Conservation (phyloP, 2,888 invertebrate species). For the Habroteleia sp. region DNA sequence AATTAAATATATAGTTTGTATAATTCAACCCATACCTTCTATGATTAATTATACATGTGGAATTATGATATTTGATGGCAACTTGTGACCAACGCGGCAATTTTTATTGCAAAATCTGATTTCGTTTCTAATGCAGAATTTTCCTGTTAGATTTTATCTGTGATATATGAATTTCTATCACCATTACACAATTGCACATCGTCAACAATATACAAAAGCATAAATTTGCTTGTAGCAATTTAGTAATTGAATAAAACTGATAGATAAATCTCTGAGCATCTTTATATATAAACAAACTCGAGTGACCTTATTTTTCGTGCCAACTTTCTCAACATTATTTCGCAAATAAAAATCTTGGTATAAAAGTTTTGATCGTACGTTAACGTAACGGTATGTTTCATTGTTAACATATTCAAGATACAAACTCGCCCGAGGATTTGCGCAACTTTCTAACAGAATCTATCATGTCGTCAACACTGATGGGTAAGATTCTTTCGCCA, state of each 20-base stretch:
- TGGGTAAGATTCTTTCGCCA: slow-evolving; percentile 61
- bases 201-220: neutral
- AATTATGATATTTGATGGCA: too few relatives aligned
- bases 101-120: too few relatives aligned
- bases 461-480: slow-evolving; percentile 38
- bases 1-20: too few relatives aligned
- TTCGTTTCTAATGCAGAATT: too few relatives aligned
- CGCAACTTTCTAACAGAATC: slow-evolving; percentile 54
- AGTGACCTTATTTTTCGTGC: slow-evolving; percentile 33
- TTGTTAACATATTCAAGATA: slow-evolving; percentile 55
- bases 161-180: too few relatives aligned
- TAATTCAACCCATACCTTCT: too few relatives aligned
- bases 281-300: slow-evolving; percentile 15
- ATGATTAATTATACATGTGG: too few relatives aligned
- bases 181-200: neutral
- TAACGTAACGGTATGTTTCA: slow-evolving; percentile 37
- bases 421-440: slow-evolving; percentile 37
- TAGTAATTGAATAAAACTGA: slow-evolving; percentile 38
- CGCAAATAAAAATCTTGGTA: slow-evolving; percentile 28
- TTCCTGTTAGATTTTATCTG: too few relatives aligned
- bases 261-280: slow-evolving; percentile 20
- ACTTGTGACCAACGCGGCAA: too few relatives aligned
- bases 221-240: slow-evolving; percentile 8
- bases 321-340: slow-evolving; percentile 46
- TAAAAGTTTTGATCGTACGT: slow-evolving; percentile 42